phyloP scores from a whole-genome alignment of 1,140 invertebrate species.

The Drosophila nigromelanica region DNA sequence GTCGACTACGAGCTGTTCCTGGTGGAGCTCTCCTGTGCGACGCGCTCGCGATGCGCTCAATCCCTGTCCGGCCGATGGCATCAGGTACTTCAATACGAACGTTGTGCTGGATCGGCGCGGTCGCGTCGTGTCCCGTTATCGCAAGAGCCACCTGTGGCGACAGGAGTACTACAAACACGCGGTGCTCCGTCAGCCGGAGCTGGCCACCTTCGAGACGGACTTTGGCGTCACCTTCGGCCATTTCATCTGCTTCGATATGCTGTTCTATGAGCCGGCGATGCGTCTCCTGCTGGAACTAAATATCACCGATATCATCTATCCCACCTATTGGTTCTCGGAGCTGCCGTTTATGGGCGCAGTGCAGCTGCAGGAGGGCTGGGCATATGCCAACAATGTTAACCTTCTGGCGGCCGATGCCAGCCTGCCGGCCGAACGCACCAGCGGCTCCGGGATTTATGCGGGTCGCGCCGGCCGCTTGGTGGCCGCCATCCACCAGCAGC shows the following conservation, averaged over 20 bases:
- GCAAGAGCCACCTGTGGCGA: slow-evolving; percentile 89
- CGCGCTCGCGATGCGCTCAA: slow-evolving; percentile 34
- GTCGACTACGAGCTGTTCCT: slow-evolving; percentile 71
- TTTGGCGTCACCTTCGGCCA: slow-evolving; percentile 90
- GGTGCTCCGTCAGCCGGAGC: slow-evolving; percentile 73
- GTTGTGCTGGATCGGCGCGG: slow-evolving; percentile 88
- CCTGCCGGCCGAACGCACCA: slow-evolving; percentile 65
- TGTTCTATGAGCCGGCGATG: slow-evolving; percentile 87
- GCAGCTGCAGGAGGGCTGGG: slow-evolving; percentile 85
- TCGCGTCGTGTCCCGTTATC: slow-evolving; percentile 86
- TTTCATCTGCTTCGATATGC: slow-evolving; percentile 91
- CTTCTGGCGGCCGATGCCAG: slow-evolving; percentile 85
- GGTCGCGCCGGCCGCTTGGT: slow-evolving; percentile 76
- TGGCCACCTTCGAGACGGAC: slow-evolving; percentile 86
- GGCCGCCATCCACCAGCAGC: slow-evolving; percentile 56
- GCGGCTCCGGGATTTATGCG: slow-evolving; percentile 84
- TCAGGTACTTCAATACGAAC: slow-evolving; percentile 87
- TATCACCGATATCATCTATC: slow-evolving; percentile 89
- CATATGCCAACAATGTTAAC: slow-evolving; percentile 85
- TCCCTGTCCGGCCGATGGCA: slow-evolving; percentile 46
- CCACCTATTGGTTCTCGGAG: slow-evolving; percentile 90
- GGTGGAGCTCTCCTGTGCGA: slow-evolving; percentile 66
- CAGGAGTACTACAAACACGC: slow-evolving; percentile 35
- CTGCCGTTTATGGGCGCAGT: slow-evolving; percentile 87
- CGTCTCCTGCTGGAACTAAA: slow-evolving; percentile 58